phyloP scores from a whole-genome alignment of 2,797 vertebrate species.

The Telmatherina bonti region DNA sequence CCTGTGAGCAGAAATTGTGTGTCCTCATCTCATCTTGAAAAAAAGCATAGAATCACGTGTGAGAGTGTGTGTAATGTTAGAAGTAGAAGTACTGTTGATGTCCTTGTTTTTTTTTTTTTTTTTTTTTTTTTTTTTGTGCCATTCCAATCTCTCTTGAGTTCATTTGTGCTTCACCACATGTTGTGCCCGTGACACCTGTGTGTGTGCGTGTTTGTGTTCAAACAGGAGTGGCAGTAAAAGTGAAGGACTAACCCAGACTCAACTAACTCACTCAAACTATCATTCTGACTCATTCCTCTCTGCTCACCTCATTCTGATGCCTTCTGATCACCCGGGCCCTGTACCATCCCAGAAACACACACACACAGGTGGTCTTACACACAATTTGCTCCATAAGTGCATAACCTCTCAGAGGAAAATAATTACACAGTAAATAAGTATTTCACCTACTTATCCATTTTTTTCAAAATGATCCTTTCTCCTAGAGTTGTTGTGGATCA shows the following conservation, averaged over 20 bases:
- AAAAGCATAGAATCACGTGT: slow-evolving; percentile 32
- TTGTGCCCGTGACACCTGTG: slow-evolving; percentile 62
- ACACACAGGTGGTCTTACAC: slow-evolving; percentile 13
- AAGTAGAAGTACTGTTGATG: slow-evolving; percentile 41
- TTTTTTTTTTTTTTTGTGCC: slow-evolving; percentile 35
- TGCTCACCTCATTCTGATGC: slow-evolving; percentile 66
- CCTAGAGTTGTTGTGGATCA: neutral
- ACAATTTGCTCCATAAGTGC: slow-evolving; percentile 20
- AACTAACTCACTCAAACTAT: slow-evolving; percentile 66
- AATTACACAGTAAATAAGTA: slow-evolving; percentile 42
- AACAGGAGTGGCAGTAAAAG: slow-evolving; percentile 60
- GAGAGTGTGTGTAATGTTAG: slow-evolving; percentile 34
- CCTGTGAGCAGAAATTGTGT: slow-evolving; percentile 38
- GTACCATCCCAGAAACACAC: slow-evolving; percentile 74
- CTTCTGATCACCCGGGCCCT: slow-evolving; percentile 56
- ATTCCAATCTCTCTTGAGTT: slow-evolving; percentile 51
- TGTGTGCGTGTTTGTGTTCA: slow-evolving; percentile 55
- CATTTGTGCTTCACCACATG: slow-evolving; percentile 64
- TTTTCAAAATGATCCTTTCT: neutral
- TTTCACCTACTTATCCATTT: slow-evolving; percentile 40
- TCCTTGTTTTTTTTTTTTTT: slow-evolving; percentile 13
- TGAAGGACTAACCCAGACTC: slow-evolving; percentile 67
- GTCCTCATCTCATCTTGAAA: slow-evolving; percentile 45
- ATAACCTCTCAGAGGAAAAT: slow-evolving; percentile 14
- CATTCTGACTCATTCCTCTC: slow-evolving; percentile 58